Conservation (phyloP, 2,113 vertebrate genomes). For the Laterallus jamaicensis region DNA sequence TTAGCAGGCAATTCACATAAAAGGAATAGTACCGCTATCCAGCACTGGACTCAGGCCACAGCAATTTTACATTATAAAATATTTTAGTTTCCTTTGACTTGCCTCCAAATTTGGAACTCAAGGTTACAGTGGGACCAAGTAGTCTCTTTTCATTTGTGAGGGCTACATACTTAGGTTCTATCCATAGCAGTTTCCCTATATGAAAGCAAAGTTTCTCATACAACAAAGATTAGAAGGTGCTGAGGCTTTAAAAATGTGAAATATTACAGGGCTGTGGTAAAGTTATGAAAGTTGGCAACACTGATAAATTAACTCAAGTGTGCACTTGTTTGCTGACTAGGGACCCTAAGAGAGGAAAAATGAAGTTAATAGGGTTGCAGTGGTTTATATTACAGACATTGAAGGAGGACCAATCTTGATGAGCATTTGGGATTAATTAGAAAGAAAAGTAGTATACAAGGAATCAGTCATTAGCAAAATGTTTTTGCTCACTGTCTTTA, state of each 20-base stretch:
- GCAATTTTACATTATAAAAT: not conserved
- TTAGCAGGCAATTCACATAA: not conserved
- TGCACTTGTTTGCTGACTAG: not conserved
- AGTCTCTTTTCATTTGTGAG: not conserved
- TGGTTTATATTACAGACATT: not conserved
- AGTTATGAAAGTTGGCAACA: not conserved
- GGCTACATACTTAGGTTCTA: not conserved
- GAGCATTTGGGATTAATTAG: slow-evolving; percentile 5
- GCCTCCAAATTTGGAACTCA: not conserved
- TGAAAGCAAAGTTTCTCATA: not conserved
- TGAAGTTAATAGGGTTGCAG: not conserved
- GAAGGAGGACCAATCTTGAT: not conserved
- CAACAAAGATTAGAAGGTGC: not conserved
- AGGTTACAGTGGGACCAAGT: not conserved
- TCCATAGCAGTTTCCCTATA: not conserved
- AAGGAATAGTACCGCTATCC: not conserved
- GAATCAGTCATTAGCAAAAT: not conserved
- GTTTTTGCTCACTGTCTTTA: not conserved
- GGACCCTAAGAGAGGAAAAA: not conserved
- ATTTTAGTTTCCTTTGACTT: not conserved
- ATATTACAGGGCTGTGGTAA: not conserved
- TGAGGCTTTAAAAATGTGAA: not conserved
- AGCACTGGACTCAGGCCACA: not conserved
- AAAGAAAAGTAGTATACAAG: not conserved
- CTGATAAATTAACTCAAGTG: not conserved